phyloP scores from a whole-genome alignment of 2,797 vertebrate genomes.

The Tolypeutes matacus region DNA sequence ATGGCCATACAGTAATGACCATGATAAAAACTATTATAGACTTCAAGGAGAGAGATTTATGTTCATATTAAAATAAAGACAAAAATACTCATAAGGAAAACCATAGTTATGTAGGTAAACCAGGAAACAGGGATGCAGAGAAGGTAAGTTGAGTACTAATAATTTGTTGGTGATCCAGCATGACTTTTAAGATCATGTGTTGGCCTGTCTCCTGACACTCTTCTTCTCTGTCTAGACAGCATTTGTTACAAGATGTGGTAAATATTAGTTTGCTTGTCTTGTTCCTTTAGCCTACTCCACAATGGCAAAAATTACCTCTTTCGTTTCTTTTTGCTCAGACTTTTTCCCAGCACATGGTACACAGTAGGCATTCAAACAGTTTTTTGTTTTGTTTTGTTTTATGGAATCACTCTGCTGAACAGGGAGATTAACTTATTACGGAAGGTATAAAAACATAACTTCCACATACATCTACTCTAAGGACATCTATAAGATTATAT shows the following conservation, averaged over 20 bases:
- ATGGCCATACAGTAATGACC: not conserved
- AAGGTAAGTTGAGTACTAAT: not conserved
- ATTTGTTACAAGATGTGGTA: not conserved
- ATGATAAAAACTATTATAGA: slow-evolving; percentile 17
- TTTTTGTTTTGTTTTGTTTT: not conserved
- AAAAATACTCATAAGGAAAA: not conserved
- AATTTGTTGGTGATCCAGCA: not conserved
- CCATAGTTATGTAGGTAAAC: not conserved
- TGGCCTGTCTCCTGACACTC: not conserved
- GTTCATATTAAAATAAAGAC: not conserved
- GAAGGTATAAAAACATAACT: slow-evolving; percentile 69
- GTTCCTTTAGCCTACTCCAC: not conserved
- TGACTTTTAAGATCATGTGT: not conserved
- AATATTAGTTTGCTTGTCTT: slow-evolving; percentile 3
- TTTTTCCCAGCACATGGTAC: slow-evolving; percentile 8
- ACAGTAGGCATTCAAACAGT: slow-evolving; percentile 48
- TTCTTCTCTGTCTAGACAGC: not conserved
- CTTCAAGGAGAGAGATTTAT: not conserved
- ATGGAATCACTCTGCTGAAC: slow-evolving; percentile 37
- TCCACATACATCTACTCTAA: slow-evolving; percentile 50
- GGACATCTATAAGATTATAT: slow-evolving; percentile 69
- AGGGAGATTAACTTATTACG: slow-evolving; percentile 53
- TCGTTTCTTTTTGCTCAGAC: slow-evolving; percentile 23
- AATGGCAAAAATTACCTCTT: not conserved
- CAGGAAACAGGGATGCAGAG: not conserved